These are phyloP conservation scores for Callipepla californica DNA, from an alignment of 2,113 vertebrate genomes.

Conservation along the genomic window DNA sequence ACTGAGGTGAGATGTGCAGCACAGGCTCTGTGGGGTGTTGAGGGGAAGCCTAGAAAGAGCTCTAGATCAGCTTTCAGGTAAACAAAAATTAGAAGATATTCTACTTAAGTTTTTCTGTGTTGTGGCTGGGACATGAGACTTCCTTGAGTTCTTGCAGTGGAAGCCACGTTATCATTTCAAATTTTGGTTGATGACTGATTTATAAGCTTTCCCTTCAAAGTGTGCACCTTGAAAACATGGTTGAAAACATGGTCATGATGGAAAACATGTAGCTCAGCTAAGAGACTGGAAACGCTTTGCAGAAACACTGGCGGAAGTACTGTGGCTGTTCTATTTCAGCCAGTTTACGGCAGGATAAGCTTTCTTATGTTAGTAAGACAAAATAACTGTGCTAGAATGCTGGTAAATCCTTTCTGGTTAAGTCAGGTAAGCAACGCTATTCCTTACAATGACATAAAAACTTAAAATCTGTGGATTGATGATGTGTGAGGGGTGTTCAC, in stretches of 20 bases:
- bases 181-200: not conserved
- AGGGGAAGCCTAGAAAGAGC: not conserved
- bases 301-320: not conserved
- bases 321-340: fast-evolving
- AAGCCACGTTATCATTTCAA: constrained; percentile 7
- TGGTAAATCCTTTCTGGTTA: not conserved
- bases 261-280: not conserved
- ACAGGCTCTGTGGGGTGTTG: not conserved
- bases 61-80: not conserved
- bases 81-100: not conserved
- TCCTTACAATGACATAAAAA: not conserved
- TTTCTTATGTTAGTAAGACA: fast-evolving
- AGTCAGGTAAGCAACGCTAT: not conserved
- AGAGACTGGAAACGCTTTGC: not conserved
- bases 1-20: constrained; percentile 17
- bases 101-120: not conserved
- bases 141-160: not conserved
- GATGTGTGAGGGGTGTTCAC: not conserved
- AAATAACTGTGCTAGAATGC: not conserved
- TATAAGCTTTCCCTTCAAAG: constrained; percentile 2
- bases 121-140: not conserved
- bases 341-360: not conserved
- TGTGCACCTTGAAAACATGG: not conserved
- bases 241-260: not conserved
- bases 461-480: not conserved